A percentile compares a stretch with the other conserved stretches of the same genome.
Evolutionary conservation across 2,797 vertebrate genomes (phyloP).

Genomic region (Coccyzus lansbergi): DNA sequence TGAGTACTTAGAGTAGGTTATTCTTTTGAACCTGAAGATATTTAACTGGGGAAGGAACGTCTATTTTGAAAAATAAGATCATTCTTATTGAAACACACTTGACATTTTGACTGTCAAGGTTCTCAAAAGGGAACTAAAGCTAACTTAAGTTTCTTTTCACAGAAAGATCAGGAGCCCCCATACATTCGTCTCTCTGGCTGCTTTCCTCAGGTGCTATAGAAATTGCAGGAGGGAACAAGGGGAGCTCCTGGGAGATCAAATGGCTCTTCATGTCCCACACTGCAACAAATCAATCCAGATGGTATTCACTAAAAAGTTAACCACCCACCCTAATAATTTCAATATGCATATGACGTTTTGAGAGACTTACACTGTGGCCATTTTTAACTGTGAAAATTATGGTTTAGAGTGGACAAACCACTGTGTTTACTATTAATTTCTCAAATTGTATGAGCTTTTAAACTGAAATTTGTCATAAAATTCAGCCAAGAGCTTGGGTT

Average conservation of each 20-base stretch:
- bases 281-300: neutral
- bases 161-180: neutral
- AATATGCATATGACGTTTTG: neutral
- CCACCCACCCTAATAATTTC: neutral
- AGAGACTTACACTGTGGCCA: neutral
- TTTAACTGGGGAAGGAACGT: neutral
- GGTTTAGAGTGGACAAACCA: neutral
- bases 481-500: neutral
- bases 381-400: neutral
- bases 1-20: neutral
- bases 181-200: neutral
- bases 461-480: neutral
- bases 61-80: neutral
- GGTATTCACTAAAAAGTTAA: neutral
- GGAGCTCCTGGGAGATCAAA: neutral
- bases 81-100: neutral
- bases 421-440: neutral
- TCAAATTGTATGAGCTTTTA: neutral
- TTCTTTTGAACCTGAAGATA: neutral
- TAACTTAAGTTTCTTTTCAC: neutral
- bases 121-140: neutral
- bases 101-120: neutral
- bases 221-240: neutral
- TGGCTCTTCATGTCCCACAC: accelerated
- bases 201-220: neutral